phyloP scores from a whole-genome alignment of 2,888 invertebrate species.

The Tenthredo notha region DNA sequence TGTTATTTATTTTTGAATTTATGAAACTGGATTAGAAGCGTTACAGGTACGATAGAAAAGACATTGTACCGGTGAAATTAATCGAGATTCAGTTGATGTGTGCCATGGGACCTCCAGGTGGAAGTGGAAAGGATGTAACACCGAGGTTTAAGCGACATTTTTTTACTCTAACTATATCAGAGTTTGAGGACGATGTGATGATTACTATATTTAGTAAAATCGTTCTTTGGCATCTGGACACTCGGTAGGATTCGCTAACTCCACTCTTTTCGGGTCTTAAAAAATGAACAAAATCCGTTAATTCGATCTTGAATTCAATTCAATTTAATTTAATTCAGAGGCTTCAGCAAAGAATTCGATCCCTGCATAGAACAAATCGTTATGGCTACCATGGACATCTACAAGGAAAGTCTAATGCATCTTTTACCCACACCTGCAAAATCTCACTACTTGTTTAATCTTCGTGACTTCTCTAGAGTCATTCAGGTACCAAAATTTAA shows the following conservation, averaged over 20 bases:
- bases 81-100: constrained; percentile 89
- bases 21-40: background rate
- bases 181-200: constrained; percentile 92
- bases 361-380: constrained; percentile 95
- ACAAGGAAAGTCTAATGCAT: constrained; percentile 89
- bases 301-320: background rate
- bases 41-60: constrained; percentile 87
- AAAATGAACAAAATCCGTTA: background rate
- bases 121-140: constrained; percentile 91
- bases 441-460: constrained; percentile 96
- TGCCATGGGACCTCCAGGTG: constrained; percentile 91
- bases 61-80: constrained; percentile 87
- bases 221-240: constrained; percentile 96
- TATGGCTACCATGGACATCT: constrained; percentile 91
- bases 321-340: too few relatives aligned
- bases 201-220: constrained; percentile 93
- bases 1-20: background rate
- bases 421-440: constrained; percentile 95
- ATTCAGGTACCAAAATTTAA: constrained; percentile 80
- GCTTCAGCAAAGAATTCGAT: constrained; percentile 96
- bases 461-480: constrained; percentile 96
- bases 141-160: constrained; percentile 94
- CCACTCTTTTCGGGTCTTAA: background rate
- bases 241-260: constrained; percentile 82
- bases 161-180: constrained; percentile 91